Base-by-base conservation (phyloP, 1,140 invertebrate species). In the Drosophila busckii region DNA sequence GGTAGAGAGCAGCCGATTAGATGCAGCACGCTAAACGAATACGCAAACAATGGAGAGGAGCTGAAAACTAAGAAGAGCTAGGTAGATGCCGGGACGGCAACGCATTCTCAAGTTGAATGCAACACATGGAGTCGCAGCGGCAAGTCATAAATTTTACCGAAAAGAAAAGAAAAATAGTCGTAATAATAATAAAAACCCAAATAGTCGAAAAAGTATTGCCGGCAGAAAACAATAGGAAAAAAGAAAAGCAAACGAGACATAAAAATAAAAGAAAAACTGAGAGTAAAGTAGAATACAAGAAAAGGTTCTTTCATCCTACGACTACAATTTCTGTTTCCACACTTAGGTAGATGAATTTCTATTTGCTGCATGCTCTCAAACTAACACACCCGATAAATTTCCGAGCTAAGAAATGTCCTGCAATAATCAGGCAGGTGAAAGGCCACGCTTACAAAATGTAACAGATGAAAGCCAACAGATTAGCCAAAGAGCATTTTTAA, bases 121-220 rank as follows among this genome's bases (percentile, higher is more conserved):
- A 54, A 50, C 64, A 69, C 42, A 61, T 61, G 58, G 52, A 29
- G 8, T 40, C 34, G 28, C 45, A 61, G 67, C 46, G 68, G 61
- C 69, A 52, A 73, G 73, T 80, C 73, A 80, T 80, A 80, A 80
- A 80, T 80, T 80, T 82, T 28, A 70, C 59, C 50, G 70, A 68
- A 60, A 73, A 65, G 40, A 52, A 54, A 53, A 66, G 53, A 63
- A 42, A 63, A 45, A 63, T 2, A 53, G 23, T 8, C 23, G 23
- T 23, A 41, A 37, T 49, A 25, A 54, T 63, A 66, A 66, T 66
- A n/a, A 63, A 82, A 82, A 82, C 68, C 75, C 75, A 80, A 80
- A 80, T 80, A 78, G 71, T 78, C 62, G 62, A 38, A 61, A 65
- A 78, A 56, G 22, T 15, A 35, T 35, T 23, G 19, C 25, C 56